Percentiles rank a stretch among this genome's conserved stretches.
These are phyloP conservation scores for Heliconius hewitsoni DNA, from an alignment of 1,140 invertebrate genomes.

Conservation along the genomic window DNA sequence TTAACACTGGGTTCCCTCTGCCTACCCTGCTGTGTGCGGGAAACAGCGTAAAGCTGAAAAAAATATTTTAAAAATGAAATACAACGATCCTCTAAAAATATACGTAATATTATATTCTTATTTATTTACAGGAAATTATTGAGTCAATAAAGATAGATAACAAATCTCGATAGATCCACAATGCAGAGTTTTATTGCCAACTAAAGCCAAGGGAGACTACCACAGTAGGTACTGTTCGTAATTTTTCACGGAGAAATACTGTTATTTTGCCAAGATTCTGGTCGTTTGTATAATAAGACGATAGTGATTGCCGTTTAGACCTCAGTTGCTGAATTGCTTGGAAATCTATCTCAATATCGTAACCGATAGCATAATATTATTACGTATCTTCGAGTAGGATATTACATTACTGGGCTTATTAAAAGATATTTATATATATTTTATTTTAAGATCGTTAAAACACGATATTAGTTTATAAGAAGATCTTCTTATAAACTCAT, in stretches of 20 bases:
- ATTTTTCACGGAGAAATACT: conserved; percentile 27
- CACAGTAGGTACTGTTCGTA: not conserved
- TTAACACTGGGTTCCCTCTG: too few species aligned
- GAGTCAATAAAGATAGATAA: not conserved
- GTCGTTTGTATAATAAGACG: conserved; percentile 71
- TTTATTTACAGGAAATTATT: not conserved
- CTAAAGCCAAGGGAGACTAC: conserved; percentile 23
- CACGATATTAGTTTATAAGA: too few species aligned
- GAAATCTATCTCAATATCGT: conserved; percentile 17
- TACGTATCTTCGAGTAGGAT: not conserved
- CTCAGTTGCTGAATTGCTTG: conserved; percentile 46
- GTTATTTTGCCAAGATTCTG: conserved; percentile 52
- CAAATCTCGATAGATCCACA: conserved; percentile 11
- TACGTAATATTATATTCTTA: not conserved
- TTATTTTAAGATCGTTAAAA: too few species aligned
- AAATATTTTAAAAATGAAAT: not conserved
- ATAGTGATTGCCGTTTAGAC: conserved; percentile 58
- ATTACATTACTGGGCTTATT: not conserved
- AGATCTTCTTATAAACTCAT: too few species aligned
- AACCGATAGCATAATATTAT: conserved; percentile 18
- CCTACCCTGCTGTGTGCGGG: too few species aligned
- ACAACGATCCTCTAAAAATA: not conserved
- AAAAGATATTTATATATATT: too few species aligned
- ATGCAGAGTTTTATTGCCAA: conserved; percentile 19
- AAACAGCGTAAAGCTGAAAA: not conserved